These are phyloP conservation scores for Garra rufa DNA, from an alignment of 2,113 vertebrate species.

Conservation along the genomic window DNA sequence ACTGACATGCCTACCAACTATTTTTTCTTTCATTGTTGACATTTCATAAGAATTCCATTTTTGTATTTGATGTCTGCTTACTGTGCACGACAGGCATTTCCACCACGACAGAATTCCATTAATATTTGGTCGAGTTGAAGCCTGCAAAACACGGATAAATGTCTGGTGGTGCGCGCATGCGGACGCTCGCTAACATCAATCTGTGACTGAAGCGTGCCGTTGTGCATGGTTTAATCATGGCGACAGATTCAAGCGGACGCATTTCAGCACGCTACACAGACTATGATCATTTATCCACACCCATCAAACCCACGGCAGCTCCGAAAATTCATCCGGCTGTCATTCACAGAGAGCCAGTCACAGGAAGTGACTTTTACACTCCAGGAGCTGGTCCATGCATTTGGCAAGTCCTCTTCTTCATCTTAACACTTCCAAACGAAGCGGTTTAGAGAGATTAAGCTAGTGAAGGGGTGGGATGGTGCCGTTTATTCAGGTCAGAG, in stretches of 20 bases:
- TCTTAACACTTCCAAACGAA: constrained; percentile 10
- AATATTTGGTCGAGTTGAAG: constrained; percentile 16
- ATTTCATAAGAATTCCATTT: constrained; percentile 6
- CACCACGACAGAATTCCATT: constrained; percentile 20
- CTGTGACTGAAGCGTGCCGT: constrained; percentile 19
- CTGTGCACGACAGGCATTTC: neutral
- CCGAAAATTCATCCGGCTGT: constrained; percentile 17
- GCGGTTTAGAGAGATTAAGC: neutral
- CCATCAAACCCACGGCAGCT: constrained; percentile 32
- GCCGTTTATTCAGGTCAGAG: constrained; percentile 37
- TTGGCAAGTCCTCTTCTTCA: neutral
- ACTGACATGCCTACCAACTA: neutral
- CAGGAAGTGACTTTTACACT: constrained; percentile 32
- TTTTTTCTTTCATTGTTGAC: neutral
- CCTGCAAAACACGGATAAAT: constrained; percentile 36
- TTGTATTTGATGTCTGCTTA: neutral
- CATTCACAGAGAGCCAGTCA: constrained; percentile 10
- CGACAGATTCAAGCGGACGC: constrained; percentile 38
- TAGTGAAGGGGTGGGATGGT: neutral
- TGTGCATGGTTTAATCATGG: constrained; percentile 39
- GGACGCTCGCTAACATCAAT: neutral
- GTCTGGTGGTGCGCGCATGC: neutral
- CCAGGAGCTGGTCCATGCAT: neutral
- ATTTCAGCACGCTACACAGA: constrained; percentile 27
- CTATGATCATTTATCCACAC: constrained; percentile 34